Base-by-base conservation (phyloP, 1,140 invertebrate species). In the Drosophila nigrodunni region DNA sequence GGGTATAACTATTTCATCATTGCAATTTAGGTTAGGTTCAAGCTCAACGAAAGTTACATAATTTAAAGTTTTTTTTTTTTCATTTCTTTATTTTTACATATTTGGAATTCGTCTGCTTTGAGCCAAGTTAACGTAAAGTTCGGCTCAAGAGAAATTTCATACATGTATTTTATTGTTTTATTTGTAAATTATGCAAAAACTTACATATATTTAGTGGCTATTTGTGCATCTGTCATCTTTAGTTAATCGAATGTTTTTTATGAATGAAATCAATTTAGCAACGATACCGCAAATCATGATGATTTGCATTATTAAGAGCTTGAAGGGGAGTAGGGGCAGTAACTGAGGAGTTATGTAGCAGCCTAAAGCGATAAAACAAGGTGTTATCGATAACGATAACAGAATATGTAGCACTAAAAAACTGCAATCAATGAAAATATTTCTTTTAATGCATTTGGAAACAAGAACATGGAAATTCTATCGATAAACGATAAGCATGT, bases 41-140 rank as follows among this genome's bases (percentile, higher is more conserved):
- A 52, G 49, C 49, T 52, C 49, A 52, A 34, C 49, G n/a, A 30
- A 9, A 37, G 30, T 54, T 54, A 54, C 35, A 54, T 54, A 54
- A 54, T 54, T 54, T 5, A 50, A 52, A 35, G 18, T 21, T 21
- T 21, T 21, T 21, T 21, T 21, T 21, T 21, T 21, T 25, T 25
- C 5, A 49, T 25, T 49, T 10, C 7, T 18, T 47, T 25, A 0
- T 25, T 35, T 35, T 54, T 54, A 37, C 50, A 35, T 37, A 54
- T 35, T 54, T 54, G 6, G n/a, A 7, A 34, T 11, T 52, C 49
- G 25, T 35, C 49, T 52, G 30, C 25, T 52, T 52, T 52, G 25
- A 34, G 6, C 25, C 7, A 52, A 34, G 25, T 34, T 52, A 2
- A 30, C 5, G 21, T 30, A 30, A 35, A 54, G 30, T 9, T 54